A percentile compares a stretch with the other conserved stretches of the same genome.
Conservation (phyloP, 2,888 invertebrate species). For the Craniophora ligustri region DNA sequence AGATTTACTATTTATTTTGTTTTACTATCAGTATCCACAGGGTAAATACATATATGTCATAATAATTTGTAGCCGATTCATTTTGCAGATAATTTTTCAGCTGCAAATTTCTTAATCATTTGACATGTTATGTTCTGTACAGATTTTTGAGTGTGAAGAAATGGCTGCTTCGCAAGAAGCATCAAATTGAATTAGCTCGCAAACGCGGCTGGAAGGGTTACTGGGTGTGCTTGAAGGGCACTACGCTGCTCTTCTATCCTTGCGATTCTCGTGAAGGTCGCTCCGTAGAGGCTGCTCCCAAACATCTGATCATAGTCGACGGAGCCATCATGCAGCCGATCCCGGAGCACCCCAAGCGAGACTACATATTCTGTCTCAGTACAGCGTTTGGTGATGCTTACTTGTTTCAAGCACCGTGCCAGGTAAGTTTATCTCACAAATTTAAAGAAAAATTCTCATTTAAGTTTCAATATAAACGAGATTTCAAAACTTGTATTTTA, state of each 20-base stretch:
- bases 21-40: not conserved
- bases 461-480: too few relatives aligned
- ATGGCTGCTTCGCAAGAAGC: slow-evolving; percentile 98
- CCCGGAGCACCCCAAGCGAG: slow-evolving; percentile 99
- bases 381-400: slow-evolving; percentile 99
- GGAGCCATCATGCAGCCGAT: slow-evolving; percentile 99
- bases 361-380: slow-evolving; percentile 99
- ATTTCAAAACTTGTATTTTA: too few relatives aligned
- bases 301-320: slow-evolving; percentile 98
- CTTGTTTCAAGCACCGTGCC: slow-evolving; percentile 97
- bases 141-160: slow-evolving; percentile 99
- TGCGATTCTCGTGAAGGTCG: slow-evolving; percentile 97
- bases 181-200: slow-evolving; percentile 98
- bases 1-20: too few relatives aligned
- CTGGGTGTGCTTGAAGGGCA: slow-evolving; percentile 99
- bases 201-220: slow-evolving; percentile 99
- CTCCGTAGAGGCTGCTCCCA: slow-evolving; percentile 97
- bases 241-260: slow-evolving; percentile 98
- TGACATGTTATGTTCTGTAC: slow-evolving; percentile 86
- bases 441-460: too few relatives aligned
- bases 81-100: not conserved
- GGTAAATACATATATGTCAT: too few relatives aligned
- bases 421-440: slow-evolving; percentile 88
- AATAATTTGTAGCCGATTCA: not conserved
- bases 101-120: not conserved